These are phyloP conservation scores for Glossophaga mutica DNA, from an alignment of 2,797 vertebrate genomes.

Conservation along the genomic window DNA sequence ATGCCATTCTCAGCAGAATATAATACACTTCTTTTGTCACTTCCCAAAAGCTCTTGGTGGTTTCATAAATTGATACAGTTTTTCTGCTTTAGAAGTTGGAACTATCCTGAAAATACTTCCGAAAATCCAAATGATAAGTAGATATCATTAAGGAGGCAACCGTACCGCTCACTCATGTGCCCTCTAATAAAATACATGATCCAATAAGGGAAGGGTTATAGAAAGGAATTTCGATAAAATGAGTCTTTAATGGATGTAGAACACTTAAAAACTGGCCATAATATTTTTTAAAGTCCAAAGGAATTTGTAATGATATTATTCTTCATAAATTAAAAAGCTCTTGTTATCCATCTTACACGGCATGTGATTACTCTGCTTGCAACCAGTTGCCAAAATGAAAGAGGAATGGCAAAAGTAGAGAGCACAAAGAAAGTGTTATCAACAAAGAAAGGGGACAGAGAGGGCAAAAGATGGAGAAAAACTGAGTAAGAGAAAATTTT, in stretches of 20 bases:
- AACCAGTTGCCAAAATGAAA: neutral
- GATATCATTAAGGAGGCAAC: neutral
- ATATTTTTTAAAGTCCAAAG: neutral
- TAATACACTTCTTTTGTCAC: neutral
- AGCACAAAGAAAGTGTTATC: neutral
- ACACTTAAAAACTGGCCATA: neutral
- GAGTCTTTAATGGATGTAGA: neutral
- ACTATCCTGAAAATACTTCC: neutral
- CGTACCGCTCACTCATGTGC: neutral
- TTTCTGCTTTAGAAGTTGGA: neutral
- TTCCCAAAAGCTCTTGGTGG: neutral
- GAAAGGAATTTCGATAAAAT: neutral
- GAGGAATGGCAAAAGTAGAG: fast-evolving
- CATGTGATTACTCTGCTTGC: neutral
- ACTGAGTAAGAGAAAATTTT: neutral
- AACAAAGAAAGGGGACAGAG: neutral
- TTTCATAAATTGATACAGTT: neutral
- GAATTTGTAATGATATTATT: slow-evolving; percentile 20
- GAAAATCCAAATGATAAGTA: neutral
- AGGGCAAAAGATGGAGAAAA: neutral
- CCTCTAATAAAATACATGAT: neutral
- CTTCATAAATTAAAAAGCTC: neutral
- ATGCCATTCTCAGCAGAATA: neutral
- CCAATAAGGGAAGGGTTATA: neutral
- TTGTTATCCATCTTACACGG: neutral